Percentiles rank a stretch among this genome's conserved stretches.
Evolutionary conservation across 2,113 vertebrate species (phyloP).

Genomic region (Stegastes partitus): DNA sequence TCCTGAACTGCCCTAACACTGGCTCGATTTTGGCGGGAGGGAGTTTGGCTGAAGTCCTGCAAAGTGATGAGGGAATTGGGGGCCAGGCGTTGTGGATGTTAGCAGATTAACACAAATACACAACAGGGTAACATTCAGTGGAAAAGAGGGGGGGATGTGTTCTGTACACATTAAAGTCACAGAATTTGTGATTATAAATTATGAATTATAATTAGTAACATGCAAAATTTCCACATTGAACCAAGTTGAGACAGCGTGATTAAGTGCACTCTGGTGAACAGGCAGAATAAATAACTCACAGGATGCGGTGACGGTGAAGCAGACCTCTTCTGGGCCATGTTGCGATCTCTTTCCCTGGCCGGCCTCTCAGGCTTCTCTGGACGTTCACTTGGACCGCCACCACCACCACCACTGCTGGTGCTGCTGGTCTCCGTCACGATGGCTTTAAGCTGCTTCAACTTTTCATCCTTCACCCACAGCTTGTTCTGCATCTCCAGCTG

Average conservation of each 20-base stretch:
- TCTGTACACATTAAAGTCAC: neutral
- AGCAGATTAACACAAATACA: slow-evolving; percentile 47
- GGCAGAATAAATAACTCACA: slow-evolving; percentile 81
- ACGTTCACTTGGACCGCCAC: slow-evolving; percentile 47
- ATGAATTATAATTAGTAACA: slow-evolving; percentile 31
- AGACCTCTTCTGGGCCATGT: slow-evolving; percentile 80
- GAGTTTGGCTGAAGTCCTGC: slow-evolving; percentile 70
- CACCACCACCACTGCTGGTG: neutral
- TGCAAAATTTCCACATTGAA: slow-evolving; percentile 36
- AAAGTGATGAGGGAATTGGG: slow-evolving; percentile 61
- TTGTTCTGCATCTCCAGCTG: slow-evolving; percentile 99
- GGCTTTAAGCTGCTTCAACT: slow-evolving; percentile 97
- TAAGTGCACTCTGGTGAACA: neutral
- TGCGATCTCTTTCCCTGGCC: slow-evolving; percentile 88
- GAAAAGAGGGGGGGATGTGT: slow-evolving; percentile 1
- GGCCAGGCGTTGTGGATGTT: slow-evolving; percentile 57
- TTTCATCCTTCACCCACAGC: slow-evolving; percentile 98
- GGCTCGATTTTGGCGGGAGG: slow-evolving; percentile 53
- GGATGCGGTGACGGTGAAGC: slow-evolving; percentile 86
- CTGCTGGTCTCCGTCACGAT: slow-evolving; percentile 91
- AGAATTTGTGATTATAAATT: too few species aligned
- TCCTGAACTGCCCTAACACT: slow-evolving; percentile 77
- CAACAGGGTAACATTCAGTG: slow-evolving; percentile 13
- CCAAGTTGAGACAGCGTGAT: neutral
- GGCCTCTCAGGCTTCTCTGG: slow-evolving; percentile 86